phyloP scores from a whole-genome alignment of 2,113 vertebrate genomes.

The Lycocorax pyrrhopterus region DNA sequence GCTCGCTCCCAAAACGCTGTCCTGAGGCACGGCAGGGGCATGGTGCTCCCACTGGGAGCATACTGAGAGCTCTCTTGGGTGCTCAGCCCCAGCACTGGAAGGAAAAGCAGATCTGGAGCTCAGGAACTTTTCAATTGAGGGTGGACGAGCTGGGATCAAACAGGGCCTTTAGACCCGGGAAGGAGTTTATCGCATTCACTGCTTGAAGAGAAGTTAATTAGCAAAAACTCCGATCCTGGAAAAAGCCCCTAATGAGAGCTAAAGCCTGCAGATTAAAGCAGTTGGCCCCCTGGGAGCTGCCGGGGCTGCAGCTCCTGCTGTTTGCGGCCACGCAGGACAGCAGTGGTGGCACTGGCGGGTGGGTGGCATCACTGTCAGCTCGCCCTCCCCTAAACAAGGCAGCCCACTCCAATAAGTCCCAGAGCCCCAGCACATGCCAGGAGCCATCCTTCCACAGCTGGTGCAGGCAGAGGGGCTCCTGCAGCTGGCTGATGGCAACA shows the following conservation, averaged over 20 bases:
- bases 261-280: neutral
- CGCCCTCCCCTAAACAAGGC: accelerated
- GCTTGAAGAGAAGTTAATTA: neutral
- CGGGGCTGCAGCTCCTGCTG: neutral
- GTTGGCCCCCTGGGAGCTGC: neutral
- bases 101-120: neutral
- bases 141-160: neutral
- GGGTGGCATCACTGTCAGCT: neutral
- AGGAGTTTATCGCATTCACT: neutral
- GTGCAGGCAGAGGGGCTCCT: neutral
- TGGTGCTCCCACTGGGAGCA: neutral
- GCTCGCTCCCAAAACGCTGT: accelerated
- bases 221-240: neutral
- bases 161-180: neutral
- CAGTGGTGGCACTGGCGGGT: neutral
- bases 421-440: neutral
- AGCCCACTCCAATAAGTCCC: accelerated
- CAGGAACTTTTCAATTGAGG: neutral
- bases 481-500: neutral
- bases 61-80: neutral
- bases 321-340: neutral
- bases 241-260: neutral
- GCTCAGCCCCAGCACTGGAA: neutral
- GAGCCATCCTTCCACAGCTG: neutral
- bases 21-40: accelerated